Evolutionary conservation across 1,140 invertebrate genomes (phyloP), one percentile per base, ranked within the genome.

Genomic region (Brachionus asplanchnoidis): DNA sequence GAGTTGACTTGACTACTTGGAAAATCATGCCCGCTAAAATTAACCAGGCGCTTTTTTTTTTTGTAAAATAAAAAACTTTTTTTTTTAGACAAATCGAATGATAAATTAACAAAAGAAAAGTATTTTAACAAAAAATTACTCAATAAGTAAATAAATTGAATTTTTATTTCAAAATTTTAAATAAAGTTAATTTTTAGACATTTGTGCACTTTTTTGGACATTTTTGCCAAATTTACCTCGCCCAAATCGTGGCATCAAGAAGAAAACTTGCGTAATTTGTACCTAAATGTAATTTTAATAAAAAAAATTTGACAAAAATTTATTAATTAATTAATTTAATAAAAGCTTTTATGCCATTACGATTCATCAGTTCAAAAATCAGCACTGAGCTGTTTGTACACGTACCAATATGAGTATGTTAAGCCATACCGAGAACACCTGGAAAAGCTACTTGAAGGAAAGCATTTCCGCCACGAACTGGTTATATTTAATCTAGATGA

Each of bases 391-490:
- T 97, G 95, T 89, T 87, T 97, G 4, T 90, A 95, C 83, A 93
- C 93, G 4, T 97, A 96, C 88, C 95, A 94, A 87, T 91, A 93
- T 66, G 94, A 94, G 86, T 92, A 92, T 86, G 85, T 97, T 7
- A 88, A 90, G 0, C 93, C 94, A 2, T 97, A 97, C 87, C 88
- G 89, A 65, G 92, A 93, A 20, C 92, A 94, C 87, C 88, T 97
- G 8, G 92, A 93, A 85, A 93, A 92, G 85, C 90, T 97, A 17
- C 91, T 97, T 0, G 93, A 96, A 88, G 95, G 97, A 66, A 94
- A 94, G 85, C 94, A 94, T 85, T 93, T 97, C 84, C 95, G 95
- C 89, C 93, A 93, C 85, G 95, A 95, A 88, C 87, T 97, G 0
- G 92, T 92, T 0, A 90, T 92, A 8, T 96, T 97, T 87, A 93